Base-by-base conservation (phyloP, 30 jellyfish, hydroid and myxozoan genomes). In the Turritopsis dohrnii region DNA sequence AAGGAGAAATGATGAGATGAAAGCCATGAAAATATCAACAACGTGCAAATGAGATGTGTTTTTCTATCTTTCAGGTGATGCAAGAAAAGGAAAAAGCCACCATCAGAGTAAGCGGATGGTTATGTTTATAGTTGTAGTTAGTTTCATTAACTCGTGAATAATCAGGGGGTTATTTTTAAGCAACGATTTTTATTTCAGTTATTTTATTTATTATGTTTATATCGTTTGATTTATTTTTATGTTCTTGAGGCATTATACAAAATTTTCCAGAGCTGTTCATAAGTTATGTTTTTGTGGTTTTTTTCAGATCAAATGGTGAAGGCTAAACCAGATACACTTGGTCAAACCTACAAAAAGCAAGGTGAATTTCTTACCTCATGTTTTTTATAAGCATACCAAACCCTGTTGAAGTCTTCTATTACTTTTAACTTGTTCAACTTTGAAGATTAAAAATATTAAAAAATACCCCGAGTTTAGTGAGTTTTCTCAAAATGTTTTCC, bases 261-360 rank as follows among this genome's bases (percentile, higher is more conserved):
- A n/a, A n/a, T n/a, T n/a, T n/a, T n/a, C n/a, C n/a, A n/a, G n/a
- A n/a, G n/a, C n/a, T n/a, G n/a, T n/a, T n/a, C n/a, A n/a, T n/a
- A n/a, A n/a, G n/a, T n/a, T n/a, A n/a, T n/a, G n/a, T n/a, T n/a
- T n/a, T n/a, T n/a, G 5, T 41, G 5, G 13, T 69, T 69, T 1
- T 27, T 69, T 7, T 8, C 30, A 69, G 77, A 19, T n/a, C 28
- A 69, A 69, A n/a, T 69, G 31, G 30, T 69, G 30, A 69, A 69
- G 19, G 77, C 77, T n/a, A 69, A 27, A 19, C 77, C 77, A 7
- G 77, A 69, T 19, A 69, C 77, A 69, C 77, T 69, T 69, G 77
- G 77, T n/a, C 22, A 69, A 23, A 69, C 22, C 22, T 69, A 69
- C 77, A 69, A 69, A 69, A 69, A 69, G 22, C 77, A 69, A 69